Evolutionary conservation across 2,797 vertebrate genomes (phyloP).

Genomic region (Heliangelus exortis): DNA sequence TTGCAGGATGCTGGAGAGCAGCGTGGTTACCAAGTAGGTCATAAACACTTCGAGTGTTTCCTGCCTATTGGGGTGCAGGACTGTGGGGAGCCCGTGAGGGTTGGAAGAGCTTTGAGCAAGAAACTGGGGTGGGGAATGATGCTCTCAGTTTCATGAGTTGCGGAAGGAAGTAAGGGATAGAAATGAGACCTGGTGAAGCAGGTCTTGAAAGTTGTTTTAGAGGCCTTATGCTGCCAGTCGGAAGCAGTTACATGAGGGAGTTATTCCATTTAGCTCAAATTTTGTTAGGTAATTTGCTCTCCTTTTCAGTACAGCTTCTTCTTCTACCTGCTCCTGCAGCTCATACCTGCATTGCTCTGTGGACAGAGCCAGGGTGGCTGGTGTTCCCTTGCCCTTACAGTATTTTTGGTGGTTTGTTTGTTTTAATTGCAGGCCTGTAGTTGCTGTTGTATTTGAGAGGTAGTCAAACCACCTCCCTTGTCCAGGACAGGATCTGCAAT

Average conservation of each 20-base stretch:
- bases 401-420: neutral
- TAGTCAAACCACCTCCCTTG: neutral
- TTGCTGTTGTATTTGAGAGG: neutral
- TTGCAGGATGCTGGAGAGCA: neutral
- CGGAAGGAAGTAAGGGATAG: neutral
- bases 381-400: neutral
- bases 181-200: neutral
- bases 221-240: neutral
- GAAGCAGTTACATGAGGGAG: neutral
- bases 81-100: neutral
- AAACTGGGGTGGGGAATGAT: neutral
- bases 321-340: neutral
- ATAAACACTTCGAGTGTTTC: neutral
- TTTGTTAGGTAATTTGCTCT: neutral
- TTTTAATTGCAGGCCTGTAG: neutral
- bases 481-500: neutral
- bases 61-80: neutral
- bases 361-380: neutral
- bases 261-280: neutral
- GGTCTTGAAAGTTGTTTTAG: neutral
- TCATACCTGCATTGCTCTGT: neutral
- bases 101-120: neutral
- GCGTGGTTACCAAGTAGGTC: slow-evolving; percentile 22
- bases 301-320: neutral
- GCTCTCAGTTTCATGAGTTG: neutral